Base-by-base conservation (phyloP, 2,888 invertebrate genomes). In the Trachelus iudaicus region DNA sequence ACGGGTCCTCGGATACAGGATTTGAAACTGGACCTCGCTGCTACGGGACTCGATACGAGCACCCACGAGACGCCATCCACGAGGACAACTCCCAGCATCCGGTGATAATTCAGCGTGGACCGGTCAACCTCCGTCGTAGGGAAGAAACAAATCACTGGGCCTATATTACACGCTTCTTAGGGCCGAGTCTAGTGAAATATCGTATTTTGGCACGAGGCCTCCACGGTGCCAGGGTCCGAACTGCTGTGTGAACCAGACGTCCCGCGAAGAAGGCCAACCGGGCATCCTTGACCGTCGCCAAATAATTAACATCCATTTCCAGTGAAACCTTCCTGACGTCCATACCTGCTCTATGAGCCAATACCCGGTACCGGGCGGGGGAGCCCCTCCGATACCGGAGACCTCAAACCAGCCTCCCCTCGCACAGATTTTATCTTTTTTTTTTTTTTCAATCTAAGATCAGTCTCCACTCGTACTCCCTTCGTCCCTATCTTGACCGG, bases 91-190 rank as follows among this genome's bases (percentile, higher is more conserved):
- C 83, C 80, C 80, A 83, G 84, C 86, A 88, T 89, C 89, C 88
- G 88, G 87, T 87, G 87, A 89, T 89, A 88, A 87, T 87, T 89
- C 85, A 85, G 84, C 79, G 76, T 79, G 75, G 83, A 79, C 80
- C 79, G 77, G 81, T 80, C 80, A 80, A 82, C 81, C 82, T 81
- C 79, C 83, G 78, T 82, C 82, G 81, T 79, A 71, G 31, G 84
- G 83, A 84, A 85, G 85, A 86, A 87, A 90, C 90, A 90, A 90
- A 90, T 90, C 89, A 89, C 86, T 83, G 81, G 83, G 86, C 86
- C 87, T 86, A 87, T 88, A 88, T 89, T 89, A 89, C 89, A 89
- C 86, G 88, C 84, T 87, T 87, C 88, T 87, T 86, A 85, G 85
- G 84, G 83, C 79, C 81, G 80, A 81, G 80, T 69, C 82, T 82